Evolutionary conservation across 2,888 invertebrate genomes (phyloP).

Genomic region (Epirrhoe alternata): DNA sequence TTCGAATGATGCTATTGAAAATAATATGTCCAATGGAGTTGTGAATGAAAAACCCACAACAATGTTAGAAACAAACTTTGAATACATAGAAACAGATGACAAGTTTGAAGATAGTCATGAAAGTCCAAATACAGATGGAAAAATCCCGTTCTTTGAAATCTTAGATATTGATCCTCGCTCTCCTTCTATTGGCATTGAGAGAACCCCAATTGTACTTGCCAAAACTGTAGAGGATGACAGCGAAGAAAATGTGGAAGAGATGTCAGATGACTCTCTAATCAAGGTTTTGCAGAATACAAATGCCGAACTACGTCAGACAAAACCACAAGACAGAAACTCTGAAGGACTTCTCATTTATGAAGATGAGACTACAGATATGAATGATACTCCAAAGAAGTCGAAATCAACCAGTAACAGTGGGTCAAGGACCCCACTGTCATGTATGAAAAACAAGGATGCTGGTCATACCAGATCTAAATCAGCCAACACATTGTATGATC

Average conservation of each 20-base stretch:
- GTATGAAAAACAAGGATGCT: constrained; percentile 80
- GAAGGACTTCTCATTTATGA: constrained; percentile 86
- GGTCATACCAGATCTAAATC: constrained; percentile 76
- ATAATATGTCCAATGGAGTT: constrained; percentile 60
- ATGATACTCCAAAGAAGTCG: constrained; percentile 70
- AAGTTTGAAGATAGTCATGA: constrained; percentile 56
- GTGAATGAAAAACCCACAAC: constrained; percentile 67
- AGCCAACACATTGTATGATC: constrained; percentile 69
- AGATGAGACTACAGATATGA: constrained; percentile 70
- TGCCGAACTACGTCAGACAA: constrained; percentile 62
- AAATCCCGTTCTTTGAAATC: constrained; percentile 61
- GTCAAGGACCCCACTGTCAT: constrained; percentile 77
- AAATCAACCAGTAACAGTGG: constrained; percentile 66
- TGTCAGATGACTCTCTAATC: constrained; percentile 78
- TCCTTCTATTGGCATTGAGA: constrained; percentile 76
- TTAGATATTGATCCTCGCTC: constrained; percentile 77
- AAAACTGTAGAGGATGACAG: constrained; percentile 55
- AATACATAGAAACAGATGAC: constrained; percentile 77
- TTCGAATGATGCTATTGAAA: constrained; percentile 72
- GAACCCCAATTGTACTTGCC: constrained; percentile 77
- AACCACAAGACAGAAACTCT: constrained; percentile 64
- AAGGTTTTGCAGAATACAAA: constrained; percentile 75
- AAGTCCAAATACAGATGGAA: constrained; percentile 34
- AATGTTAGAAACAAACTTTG: constrained; percentile 86
- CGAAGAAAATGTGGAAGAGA: constrained; percentile 74